Base-by-base conservation (phyloP, 2,113 vertebrate genomes). In the Aix galericulata region DNA sequence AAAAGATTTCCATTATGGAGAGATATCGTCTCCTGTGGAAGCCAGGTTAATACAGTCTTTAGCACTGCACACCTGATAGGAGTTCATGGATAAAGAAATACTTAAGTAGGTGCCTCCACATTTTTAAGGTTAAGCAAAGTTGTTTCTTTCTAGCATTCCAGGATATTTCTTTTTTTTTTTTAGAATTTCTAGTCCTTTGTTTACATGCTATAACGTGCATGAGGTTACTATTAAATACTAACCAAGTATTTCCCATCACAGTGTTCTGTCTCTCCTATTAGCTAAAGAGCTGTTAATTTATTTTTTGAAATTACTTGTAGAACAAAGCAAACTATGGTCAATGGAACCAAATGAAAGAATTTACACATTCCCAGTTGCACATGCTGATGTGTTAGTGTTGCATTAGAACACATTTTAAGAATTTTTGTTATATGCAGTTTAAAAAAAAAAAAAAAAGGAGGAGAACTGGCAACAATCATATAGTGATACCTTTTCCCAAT, bases 21-120 rank as follows among this genome's bases (percentile, higher is more conserved):
- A 69, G 2, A 8, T 3, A 2, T 36, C 5, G 2, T 73, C 21
- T 81, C 21, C 23, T 0, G 0, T 25, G 29, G 25, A 36, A 21
- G 8, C 27, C 34, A 31, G 6, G 7, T 69, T 76, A n/a, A 13
- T 8, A 5, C 36, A 12, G 48, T 46, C 13, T 60, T 84, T 50
- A 74, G 17, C 9, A 8, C 14, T 36, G 13, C 16, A 36, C 36
- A 25, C 5, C 7, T 34, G 9, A 3, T 40, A 22, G n/a, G 40
- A 67, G 8, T 2, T 56, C 50, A 34, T 7, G 13, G 22, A 42
- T 38, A 27, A 82, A 36, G 22, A 58, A 78, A 63, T 38, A 4
- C 16, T 77, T 74, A 11, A 72, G 38, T 4, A 23, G 4, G 38
- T 52, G 1, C 26, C 1, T 4, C 40, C 4, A 1, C 3, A 10